These are phyloP conservation scores for Dendrocincla tyrannina DNA, from an alignment of 2,797 vertebrate species.

Conservation along the genomic window DNA sequence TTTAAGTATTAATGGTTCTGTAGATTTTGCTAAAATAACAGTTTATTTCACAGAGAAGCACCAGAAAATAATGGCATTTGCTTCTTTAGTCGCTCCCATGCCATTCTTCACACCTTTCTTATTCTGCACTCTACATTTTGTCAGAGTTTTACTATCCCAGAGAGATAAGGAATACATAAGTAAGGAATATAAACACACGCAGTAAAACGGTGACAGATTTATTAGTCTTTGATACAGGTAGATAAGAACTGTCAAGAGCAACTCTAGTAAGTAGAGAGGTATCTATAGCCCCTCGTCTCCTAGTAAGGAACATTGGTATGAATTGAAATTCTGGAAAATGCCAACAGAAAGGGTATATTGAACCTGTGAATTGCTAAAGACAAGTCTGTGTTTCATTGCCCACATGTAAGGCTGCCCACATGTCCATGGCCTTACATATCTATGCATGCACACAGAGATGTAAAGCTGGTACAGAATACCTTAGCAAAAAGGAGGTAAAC, in stretches of 20 bases:
- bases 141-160: background rate
- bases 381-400: background rate
- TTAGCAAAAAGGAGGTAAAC: background rate
- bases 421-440: background rate
- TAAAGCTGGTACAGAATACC: background rate
- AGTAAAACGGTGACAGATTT: background rate
- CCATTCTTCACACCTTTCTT: background rate
- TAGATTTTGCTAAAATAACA: background rate
- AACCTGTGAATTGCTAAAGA: background rate
- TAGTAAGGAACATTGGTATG: background rate
- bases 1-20: background rate
- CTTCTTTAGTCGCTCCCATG: background rate
- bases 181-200: background rate
- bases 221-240: background rate
- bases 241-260: background rate
- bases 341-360: background rate
- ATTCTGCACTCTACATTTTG: background rate
- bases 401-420: background rate
- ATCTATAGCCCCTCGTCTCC: background rate
- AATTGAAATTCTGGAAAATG: background rate
- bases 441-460: background rate
- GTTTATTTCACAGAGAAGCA: background rate
- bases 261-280: background rate
- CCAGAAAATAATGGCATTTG: background rate
- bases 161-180: background rate